A percentile compares a stretch with the other conserved stretches of the same genome.
Conservation (phyloP, 2,113 vertebrate species). For the Osmerus eperlanus region DNA sequence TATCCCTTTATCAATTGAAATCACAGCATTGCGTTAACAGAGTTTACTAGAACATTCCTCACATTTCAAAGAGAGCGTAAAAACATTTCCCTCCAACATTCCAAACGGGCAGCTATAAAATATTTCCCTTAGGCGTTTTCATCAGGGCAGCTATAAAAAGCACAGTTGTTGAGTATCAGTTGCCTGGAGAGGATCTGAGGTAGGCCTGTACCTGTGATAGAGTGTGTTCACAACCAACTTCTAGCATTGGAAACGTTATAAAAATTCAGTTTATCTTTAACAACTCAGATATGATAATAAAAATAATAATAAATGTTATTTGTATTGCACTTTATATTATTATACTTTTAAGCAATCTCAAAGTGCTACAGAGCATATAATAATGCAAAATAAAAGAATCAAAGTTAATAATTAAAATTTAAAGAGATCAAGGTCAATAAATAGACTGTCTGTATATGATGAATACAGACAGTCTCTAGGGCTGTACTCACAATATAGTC, state of each 20-base stretch:
- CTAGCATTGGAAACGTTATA: constrained; percentile 17
- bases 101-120: constrained; percentile 33
- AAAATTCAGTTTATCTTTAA: constrained; percentile 17
- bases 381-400: too few species aligned
- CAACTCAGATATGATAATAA: not conserved
- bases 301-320: too few species aligned
- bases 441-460: not conserved
- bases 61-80: constrained; percentile 45
- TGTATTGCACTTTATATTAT: too few species aligned
- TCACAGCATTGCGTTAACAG: constrained; percentile 53
- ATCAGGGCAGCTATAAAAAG: constrained; percentile 10
- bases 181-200: constrained; percentile 62
- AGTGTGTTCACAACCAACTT: constrained; percentile 51
- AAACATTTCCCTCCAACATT: constrained; percentile 50
- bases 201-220: constrained; percentile 65
- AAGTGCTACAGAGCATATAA: too few species aligned
- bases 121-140: not conserved
- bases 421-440: too few species aligned
- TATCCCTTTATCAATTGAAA: constrained; percentile 43
- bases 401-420: too few species aligned
- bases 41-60: constrained; percentile 36
- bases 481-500: not conserved
- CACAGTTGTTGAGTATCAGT: constrained; percentile 20
- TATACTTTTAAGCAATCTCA: too few species aligned
- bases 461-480: constrained; percentile 1